Evolutionary conservation across 2,888 invertebrate species (phyloP), one percentile per base, ranked within the genome.

Genomic region (Nezara viridula): DNA sequence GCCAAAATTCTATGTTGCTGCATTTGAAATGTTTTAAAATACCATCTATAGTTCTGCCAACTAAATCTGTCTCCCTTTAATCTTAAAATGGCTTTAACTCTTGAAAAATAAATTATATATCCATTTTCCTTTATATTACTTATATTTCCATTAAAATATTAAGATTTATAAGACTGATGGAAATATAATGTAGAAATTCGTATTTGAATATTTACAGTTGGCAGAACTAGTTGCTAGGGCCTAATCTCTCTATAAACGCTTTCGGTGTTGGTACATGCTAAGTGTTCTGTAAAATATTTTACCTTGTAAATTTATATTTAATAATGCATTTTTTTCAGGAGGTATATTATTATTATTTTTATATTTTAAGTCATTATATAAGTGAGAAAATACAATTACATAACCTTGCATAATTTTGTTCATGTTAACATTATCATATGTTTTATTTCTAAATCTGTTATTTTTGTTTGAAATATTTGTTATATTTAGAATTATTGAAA

Each of bases 181-280:
- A 66, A 14, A 66, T 66, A 66, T 60, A 66, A 66, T 32, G 66
- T 32, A 32, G 32, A 66, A 66, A 32, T 27, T 27, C 27, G 4
- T 12, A 66, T 32, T 16, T 66, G 32, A 66, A 66, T 16, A n/a
- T 32, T 7, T 37, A 16, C 2, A 81, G 81, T 88, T 88, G 88
- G 88, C 49, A 88, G 14, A 27, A 32, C 50, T 88, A n/a, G 6
- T 10, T n/a, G 88, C 81, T 81, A 55, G 81, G 88, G 88, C 60
- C 81, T 88, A 81, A 88, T 81, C 81, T 81, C 81, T 77, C 44
- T 44, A 44, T 49, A 89, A 47, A 40, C 40, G 89, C 89, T 89
- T 89, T 89, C 89, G 89, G 89, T 89, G 89, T 89, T 89, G 89
- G 89, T 52, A 66, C 40, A 47, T 89, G 89, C 89, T 89, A 32